Base-by-base conservation (phyloP, 1,140 invertebrate species). In the Ylistrum balloti region DNA sequence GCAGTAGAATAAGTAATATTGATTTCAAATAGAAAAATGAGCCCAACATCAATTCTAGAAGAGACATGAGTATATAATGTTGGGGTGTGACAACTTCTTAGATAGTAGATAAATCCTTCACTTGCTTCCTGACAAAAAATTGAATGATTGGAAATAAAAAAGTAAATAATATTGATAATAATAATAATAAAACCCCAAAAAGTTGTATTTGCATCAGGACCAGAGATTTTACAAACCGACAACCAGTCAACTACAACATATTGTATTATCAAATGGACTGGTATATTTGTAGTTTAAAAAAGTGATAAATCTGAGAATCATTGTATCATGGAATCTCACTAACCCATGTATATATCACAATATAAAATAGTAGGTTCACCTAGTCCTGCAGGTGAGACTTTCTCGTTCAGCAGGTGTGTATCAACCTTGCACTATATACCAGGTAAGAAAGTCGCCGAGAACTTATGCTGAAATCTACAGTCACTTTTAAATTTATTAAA, bases 291-390 rank as follows among this genome's bases (percentile, higher is more conserved):
- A 28, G 20, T 74, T n/a, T 74, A 74, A 74, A 45, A 74, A 74
- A 74, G 56, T 74, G 28, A 28, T 74, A 74, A 74, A 74, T 74
- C n/a, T n/a, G 56, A 74, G 56, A 74, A 45, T 45, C 41, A 45
- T 45, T 45, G 41, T 45, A 45, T 17, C 1, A 17, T 13, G 41
- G 5, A 74, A 74, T 74, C 56, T 74, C 56, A 74, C 56, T 74
- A 74, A 74, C 56, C 56, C 15, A 74, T 74, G 56, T 11, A n/a
- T 74, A 74, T 74, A 74, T 74, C 56, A 74, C 56, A 74, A 74
- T 28, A 74, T 74, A 74, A 74, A 48, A 74, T n/a, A 45, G 41
- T 17, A 45, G 1, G 56, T 9, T 74, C 56, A 74, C 22, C 56
- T 3, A 74, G 28, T 74, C 56, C 56, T 74, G 56, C 56, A n/a